These are phyloP conservation scores for Macrobrachium nipponense DNA, from an alignment of 1,140 invertebrate species.

Conservation along the genomic window DNA sequence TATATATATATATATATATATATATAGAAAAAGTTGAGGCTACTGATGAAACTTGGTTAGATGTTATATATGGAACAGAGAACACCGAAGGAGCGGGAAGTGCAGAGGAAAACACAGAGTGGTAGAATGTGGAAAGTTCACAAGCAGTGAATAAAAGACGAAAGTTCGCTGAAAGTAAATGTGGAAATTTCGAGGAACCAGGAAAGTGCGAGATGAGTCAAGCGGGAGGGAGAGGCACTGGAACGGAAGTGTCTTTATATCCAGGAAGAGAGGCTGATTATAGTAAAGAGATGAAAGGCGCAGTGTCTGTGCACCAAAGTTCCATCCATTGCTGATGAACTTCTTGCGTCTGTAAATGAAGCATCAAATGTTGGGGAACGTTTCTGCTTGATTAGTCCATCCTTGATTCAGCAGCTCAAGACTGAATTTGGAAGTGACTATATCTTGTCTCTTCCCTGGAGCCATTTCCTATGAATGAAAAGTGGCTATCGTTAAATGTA, in stretches of 20 bases:
- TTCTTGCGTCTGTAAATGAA: too few relatives aligned
- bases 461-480: too few relatives aligned
- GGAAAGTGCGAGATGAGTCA: neutral
- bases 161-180: neutral
- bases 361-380: too few relatives aligned
- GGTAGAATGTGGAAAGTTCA: neutral
- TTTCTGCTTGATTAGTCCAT: too few relatives aligned
- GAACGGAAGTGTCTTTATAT: neutral
- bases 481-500: too few relatives aligned
- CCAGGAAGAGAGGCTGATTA: neutral
- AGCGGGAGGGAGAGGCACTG: neutral
- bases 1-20: conserved; percentile 21
- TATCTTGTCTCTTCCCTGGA: too few relatives aligned
- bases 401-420: too few relatives aligned
- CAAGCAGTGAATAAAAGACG: neutral
- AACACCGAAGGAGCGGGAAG: neutral
- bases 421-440: too few relatives aligned
- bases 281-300: too few relatives aligned
- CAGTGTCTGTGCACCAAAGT: too few relatives aligned
- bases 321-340: too few relatives aligned
- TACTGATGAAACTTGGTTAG: too few relatives aligned
- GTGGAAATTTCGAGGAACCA: neutral
- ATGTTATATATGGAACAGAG: neutral
- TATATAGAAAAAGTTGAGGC: neutral
- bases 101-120: neutral